Evolutionary conservation across 2,113 vertebrate genomes (phyloP).

Genomic region (Peromyscus leucopus): DNA sequence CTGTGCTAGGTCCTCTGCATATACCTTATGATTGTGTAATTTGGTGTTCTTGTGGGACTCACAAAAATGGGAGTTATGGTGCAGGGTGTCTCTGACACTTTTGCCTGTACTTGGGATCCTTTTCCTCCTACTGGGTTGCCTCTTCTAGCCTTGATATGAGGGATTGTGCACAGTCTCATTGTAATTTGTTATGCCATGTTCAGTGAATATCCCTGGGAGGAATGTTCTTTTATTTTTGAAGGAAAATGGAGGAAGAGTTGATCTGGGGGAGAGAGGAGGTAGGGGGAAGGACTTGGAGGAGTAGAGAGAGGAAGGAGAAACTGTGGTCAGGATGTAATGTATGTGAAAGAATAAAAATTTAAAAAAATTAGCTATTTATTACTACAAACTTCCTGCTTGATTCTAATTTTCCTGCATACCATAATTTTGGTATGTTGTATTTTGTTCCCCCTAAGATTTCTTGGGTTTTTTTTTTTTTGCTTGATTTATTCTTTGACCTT

Average conservation of each 20-base stretch:
- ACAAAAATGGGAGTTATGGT: background rate
- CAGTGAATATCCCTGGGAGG: background rate
- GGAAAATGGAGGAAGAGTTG: background rate
- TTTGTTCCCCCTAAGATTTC: background rate
- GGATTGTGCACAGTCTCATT: too few species aligned
- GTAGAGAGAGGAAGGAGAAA: background rate
- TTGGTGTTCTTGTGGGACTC: background rate
- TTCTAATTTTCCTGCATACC: background rate
- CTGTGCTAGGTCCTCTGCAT: background rate
- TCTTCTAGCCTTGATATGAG: background rate
- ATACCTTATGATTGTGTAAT: background rate
- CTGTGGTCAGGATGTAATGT: background rate
- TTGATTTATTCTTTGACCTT: background rate
- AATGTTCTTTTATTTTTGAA: background rate
- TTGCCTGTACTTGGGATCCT: background rate
- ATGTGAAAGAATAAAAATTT: background rate
- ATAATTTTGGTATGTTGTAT: background rate
- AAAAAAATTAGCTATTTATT: background rate
- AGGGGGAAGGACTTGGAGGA: background rate
- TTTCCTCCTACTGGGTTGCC: background rate
- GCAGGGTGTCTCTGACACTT: background rate
- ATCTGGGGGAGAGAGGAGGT: background rate
- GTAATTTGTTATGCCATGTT: background rate
- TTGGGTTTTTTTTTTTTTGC: background rate
- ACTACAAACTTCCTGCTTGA: background rate